Conservation (phyloP, 2,797 vertebrate species). For the Dermochelys coriacea region DNA sequence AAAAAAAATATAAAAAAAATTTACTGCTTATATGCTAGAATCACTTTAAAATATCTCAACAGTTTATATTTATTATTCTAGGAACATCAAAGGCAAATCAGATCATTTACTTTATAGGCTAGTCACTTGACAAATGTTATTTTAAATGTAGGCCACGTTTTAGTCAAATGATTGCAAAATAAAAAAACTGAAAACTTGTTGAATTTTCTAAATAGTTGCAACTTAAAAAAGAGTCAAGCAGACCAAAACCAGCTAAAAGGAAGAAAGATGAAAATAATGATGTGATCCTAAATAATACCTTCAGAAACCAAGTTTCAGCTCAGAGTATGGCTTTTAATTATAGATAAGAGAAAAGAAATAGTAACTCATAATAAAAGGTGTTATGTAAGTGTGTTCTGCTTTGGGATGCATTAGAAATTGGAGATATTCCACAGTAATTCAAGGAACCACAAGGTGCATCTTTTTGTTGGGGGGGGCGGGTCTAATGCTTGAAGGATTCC, state of each 20-base stretch:
- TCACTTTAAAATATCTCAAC: background rate
- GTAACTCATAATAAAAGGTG: background rate
- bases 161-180: background rate
- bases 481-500: background rate
- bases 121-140: background rate
- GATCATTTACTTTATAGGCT: background rate
- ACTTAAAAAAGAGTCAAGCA: background rate
- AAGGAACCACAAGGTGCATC: background rate
- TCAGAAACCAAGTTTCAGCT: background rate
- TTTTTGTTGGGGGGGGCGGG: background rate
- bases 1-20: background rate
- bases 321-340: background rate
- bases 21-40: background rate
- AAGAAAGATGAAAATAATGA: background rate
- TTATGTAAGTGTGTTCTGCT: background rate
- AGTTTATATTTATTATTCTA: background rate
- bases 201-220: background rate
- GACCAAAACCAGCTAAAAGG: background rate
- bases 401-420: background rate
- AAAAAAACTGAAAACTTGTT: background rate
- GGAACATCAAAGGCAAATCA: background rate
- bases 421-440: background rate
- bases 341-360: background rate
- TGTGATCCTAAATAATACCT: background rate
- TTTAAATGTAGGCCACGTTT: slow-evolving; percentile 5